Conservation (phyloP, 23 tunicate genomes). For the Styela plicata region DNA sequence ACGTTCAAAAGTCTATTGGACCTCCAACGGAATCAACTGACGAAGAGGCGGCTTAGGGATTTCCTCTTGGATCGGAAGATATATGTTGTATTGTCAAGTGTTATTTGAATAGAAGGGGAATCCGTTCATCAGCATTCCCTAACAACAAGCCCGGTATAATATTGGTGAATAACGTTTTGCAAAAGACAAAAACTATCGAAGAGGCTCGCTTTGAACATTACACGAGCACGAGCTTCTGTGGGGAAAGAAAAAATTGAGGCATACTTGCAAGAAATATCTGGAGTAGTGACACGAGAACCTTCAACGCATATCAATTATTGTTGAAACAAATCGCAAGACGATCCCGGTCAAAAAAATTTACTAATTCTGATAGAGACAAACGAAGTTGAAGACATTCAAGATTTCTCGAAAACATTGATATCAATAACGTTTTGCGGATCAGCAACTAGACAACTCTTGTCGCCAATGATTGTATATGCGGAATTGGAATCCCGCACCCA, state of each 20-base stretch:
- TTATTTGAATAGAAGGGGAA: neutral
- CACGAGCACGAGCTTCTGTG: neutral
- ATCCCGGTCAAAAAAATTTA: neutral
- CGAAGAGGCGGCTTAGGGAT: neutral
- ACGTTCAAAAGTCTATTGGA: neutral
- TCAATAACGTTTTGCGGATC: neutral
- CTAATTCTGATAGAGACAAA: neutral
- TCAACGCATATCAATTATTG: neutral
- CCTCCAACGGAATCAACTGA: neutral
- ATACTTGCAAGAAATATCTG: neutral
- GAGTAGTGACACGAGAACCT: neutral
- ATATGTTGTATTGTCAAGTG: neutral
- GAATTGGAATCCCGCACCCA: neutral
- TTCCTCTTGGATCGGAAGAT: neutral
- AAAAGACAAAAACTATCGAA: neutral
- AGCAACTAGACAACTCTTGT: neutral
- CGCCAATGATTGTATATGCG: constrained; percentile 1
- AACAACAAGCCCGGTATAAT: neutral
- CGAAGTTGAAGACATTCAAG: neutral
- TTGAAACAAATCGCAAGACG: neutral
- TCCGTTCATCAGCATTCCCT: neutral
- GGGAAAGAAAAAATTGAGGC: neutral
- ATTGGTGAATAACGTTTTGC: neutral
- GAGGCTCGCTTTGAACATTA: neutral
- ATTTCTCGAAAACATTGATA: neutral